Evolutionary conservation across 2,113 vertebrate genomes (phyloP), one percentile per base, ranked within the genome.

Genomic region (Toxotes chatareus): DNA sequence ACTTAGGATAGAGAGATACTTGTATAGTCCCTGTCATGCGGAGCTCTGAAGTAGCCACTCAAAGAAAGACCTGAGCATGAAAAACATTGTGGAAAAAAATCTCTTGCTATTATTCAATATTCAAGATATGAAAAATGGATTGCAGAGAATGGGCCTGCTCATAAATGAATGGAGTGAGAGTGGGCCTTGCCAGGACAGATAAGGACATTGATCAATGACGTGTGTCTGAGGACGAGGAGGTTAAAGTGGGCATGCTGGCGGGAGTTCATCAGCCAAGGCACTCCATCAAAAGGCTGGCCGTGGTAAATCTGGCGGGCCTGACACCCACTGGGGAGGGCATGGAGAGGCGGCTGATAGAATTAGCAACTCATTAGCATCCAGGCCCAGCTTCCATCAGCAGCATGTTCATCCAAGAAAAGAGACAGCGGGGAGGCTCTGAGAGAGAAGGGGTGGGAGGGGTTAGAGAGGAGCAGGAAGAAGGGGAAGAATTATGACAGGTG

Each of bases 301-400:
- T 19, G 47, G 86, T 78, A 75, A 86, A 78, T 71, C 82, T 74
- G 82, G 79, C 82, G 21, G 70, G 55, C 85, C 79, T 21, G 53
- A 70, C 79, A 73, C 75, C 79, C 89, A 82, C 76, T 57, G 68
- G 76, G 84, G 63, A 83, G 87, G 77, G 59, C 67, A 70, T 49
- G 64, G 57, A 72, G 80, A 89, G 73, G 69, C 65, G 53, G 69
- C 88, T 86, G 88, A 91, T 87, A 83, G 91, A 92, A 93, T 93
- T 90, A 93, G 92, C 86, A 90, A 87, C 84, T 93, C 90, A 91
- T 94, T 92, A 93, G 86, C 89, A 90, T 93, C 84, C 80, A 47
- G 74, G 72, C 86, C 56, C 36, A 68, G 86, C 86, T 84, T 88
- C 89, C 84, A 62, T 79, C 65, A 82, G 88, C 68, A 38, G 65